A percentile compares a stretch with the other conserved stretches of the same genome.
These are phyloP conservation scores for Apodemia hepburni DNA, from an alignment of 2,888 invertebrate species.

Conservation along the genomic window DNA sequence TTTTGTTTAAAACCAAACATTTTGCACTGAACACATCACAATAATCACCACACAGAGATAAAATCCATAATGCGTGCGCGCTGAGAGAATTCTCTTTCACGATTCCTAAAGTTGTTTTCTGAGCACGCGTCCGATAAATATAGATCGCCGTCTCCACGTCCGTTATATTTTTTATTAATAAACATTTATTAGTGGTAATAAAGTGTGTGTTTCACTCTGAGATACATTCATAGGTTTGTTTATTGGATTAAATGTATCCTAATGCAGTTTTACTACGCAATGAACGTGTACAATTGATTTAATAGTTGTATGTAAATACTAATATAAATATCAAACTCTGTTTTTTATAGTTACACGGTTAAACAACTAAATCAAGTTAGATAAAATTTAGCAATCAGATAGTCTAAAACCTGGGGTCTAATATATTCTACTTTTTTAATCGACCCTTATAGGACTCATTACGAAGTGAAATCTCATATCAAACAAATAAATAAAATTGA, in stretches of 20 bases:
- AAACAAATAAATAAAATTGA: too few relatives aligned
- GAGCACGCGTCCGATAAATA: slow-evolving; percentile 62
- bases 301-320: background rate
- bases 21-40: slow-evolving; percentile 32
- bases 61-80: slow-evolving; percentile 49
- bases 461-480: too few relatives aligned
- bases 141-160: slow-evolving; percentile 60
- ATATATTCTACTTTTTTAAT: too few relatives aligned
- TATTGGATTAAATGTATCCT: slow-evolving; percentile 4
- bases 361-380: too few relatives aligned
- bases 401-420: too few relatives aligned
- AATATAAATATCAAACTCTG: background rate
- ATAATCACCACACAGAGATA: slow-evolving; percentile 34
- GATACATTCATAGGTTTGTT: slow-evolving; percentile 13
- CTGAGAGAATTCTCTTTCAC: slow-evolving; percentile 38
- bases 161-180: slow-evolving; percentile 51
- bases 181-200: slow-evolving; percentile 65
- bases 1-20: slow-evolving; percentile 81
- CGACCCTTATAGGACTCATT: too few relatives aligned
- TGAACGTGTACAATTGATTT: background rate
- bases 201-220: slow-evolving; percentile 40
- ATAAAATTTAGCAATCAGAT: too few relatives aligned
- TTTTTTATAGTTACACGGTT: too few relatives aligned
- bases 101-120: slow-evolving; percentile 52
- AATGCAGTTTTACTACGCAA: slow-evolving; percentile 12